Conservation (phyloP, 2,113 vertebrate genomes). For the Ceyx cyanopectus region DNA sequence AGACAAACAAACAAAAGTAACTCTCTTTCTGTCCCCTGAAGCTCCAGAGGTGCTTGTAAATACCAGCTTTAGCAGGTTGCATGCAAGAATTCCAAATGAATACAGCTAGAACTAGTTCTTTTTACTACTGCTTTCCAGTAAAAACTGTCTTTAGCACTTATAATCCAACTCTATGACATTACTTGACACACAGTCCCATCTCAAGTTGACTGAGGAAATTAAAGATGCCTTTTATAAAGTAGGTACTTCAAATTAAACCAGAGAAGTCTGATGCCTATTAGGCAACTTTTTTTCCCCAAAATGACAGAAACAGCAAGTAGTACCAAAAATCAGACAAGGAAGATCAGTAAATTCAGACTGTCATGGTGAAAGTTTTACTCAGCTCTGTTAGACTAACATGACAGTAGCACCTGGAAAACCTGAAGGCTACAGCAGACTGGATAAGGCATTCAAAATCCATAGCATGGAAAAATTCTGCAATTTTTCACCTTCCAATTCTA, state of each 20-base stretch:
- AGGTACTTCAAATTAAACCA: slow-evolving; percentile 16
- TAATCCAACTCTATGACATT: neutral
- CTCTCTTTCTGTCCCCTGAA: neutral
- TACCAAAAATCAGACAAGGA: neutral
- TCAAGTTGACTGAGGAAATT: neutral
- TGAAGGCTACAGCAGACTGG: neutral
- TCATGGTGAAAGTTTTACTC: neutral
- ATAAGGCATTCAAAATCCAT: neutral
- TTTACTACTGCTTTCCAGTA: neutral
- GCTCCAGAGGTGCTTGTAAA: neutral
- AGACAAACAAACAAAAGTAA: slow-evolving; percentile 21
- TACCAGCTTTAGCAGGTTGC: neutral
- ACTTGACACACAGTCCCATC: slow-evolving; percentile 20
- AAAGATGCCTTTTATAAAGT: neutral
- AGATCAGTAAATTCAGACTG: neutral
- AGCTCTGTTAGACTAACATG: neutral
- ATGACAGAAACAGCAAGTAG: neutral
- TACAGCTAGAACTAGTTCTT: slow-evolving; percentile 30
- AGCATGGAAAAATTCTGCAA: neutral
- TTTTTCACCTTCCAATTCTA: neutral
- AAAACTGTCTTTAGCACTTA: slow-evolving; percentile 13
- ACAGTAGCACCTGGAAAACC: neutral
- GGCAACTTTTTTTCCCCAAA: neutral
- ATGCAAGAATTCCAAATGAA: slow-evolving; percentile 20
- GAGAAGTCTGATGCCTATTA: neutral